Evolutionary conservation across 2,113 vertebrate species (phyloP), one percentile per base, ranked within the genome.

Genomic region (Pionites leucogaster): DNA sequence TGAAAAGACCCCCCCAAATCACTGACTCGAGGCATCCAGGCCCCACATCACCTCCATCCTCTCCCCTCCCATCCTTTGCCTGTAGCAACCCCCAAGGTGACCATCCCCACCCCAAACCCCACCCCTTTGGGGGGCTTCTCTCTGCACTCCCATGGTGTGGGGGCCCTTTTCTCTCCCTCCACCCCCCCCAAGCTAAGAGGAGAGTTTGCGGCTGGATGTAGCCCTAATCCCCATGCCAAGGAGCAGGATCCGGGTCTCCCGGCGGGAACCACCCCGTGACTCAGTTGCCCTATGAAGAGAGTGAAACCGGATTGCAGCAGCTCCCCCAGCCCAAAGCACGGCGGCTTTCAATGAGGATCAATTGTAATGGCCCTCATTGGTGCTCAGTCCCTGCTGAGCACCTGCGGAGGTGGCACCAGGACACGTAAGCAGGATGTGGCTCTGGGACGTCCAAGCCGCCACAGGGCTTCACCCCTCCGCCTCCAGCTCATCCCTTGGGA

Each of bases 361-460:
- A 6, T 44, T 39, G 2, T 1, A 6, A 42, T 6, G 24, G 19
- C 2, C 33, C 13, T 52, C 6, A 52, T 63, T 39, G 79, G 75
- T 1, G 13, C 20, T 25, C 18, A 1, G 0, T 13, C 4, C 10
- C 37, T 82, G 63, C 75, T 0, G 50, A 93, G 88, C 63, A 7
- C 35, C 11, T 0, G 1, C 39, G 23, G 41, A 76, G 50, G 29
- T 1, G 9, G 18, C 5, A 1, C 2, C 28, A 41, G 29, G 39
- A 13, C 22, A 18, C 11, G 0, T 2, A 0, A 27, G 28, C 53
- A 33, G 35, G 57, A 70, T 11, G 2, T 0, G 1, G 37, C 28
- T 13, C 16, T 0, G 0, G 62, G 60, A 50, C 4, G 3, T 59
- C 29, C 42, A 52, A 47, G 33, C 35, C 4, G 2, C 41, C 63